phyloP scores from a whole-genome alignment of 2,797 vertebrate genomes.

The Chaetophractus vellerosus region DNA sequence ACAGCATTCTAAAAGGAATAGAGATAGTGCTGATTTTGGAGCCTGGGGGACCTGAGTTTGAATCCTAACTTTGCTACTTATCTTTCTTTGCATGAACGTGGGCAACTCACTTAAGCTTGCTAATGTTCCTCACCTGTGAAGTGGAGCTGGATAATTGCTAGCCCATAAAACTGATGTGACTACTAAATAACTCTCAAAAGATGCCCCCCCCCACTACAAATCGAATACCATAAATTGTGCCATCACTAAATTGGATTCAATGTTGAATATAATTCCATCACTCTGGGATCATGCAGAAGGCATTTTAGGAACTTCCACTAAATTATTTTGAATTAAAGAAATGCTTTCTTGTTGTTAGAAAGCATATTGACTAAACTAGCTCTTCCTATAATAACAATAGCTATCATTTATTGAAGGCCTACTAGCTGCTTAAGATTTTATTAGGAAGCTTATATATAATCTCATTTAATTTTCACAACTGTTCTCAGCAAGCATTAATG shows the following conservation, averaged over 20 bases:
- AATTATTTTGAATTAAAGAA: slow-evolving; percentile 46
- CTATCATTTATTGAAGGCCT: slow-evolving; percentile 13
- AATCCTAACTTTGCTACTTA: slow-evolving; percentile 16
- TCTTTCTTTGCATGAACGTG: not conserved
- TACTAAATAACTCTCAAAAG: slow-evolving; percentile 13
- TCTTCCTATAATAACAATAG: slow-evolving; percentile 33
- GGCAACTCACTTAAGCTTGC: slow-evolving; percentile 15
- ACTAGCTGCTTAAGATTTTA: not conserved
- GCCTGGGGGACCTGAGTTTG: not conserved
- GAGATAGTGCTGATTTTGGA: not conserved
- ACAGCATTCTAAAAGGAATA: not conserved
- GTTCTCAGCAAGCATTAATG: slow-evolving; percentile 17
- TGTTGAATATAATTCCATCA: not conserved
- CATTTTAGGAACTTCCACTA: slow-evolving; percentile 53
- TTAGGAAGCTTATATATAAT: not conserved
- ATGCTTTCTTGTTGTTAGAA: slow-evolving; percentile 52
- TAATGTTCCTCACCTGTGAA: not conserved
- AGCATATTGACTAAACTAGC: slow-evolving; percentile 35
- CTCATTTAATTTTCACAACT: slow-evolving; percentile 43
- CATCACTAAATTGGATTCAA: slow-evolving; percentile 9
- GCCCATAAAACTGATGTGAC: not conserved
- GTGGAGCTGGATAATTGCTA: slow-evolving; percentile 41
- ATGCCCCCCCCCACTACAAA: slow-evolving; percentile 34
- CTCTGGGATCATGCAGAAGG: slow-evolving; percentile 14
- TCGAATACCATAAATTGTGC: slow-evolving; percentile 6